Percentiles rank a stretch among this genome's conserved stretches.
phyloP scores from a whole-genome alignment of 1,140 invertebrate genomes.

The Drosophila funebris region DNA sequence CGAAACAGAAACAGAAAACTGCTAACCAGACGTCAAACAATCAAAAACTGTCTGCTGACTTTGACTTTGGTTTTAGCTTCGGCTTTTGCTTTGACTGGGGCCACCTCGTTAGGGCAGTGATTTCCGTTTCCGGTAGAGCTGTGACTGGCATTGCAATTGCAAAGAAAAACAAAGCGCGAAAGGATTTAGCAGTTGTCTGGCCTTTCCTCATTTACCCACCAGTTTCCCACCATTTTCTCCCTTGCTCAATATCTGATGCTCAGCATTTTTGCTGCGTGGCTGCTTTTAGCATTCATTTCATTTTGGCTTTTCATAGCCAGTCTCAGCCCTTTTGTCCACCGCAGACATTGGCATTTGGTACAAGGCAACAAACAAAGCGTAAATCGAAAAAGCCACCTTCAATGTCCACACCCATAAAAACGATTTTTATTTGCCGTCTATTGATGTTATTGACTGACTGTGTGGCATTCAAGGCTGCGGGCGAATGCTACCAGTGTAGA shows the following conservation, averaged over 20 bases:
- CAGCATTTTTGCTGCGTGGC: conserved; percentile 75
- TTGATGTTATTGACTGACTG: conserved; percentile 71
- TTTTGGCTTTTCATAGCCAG: conserved; percentile 11
- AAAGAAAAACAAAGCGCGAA: conserved; percentile 68
- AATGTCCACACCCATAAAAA: conserved; percentile 27
- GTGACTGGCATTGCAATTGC: conserved; percentile 60
- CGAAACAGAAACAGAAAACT: conserved; percentile 28
- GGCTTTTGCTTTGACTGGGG: conserved; percentile 4
- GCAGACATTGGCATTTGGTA: conserved; percentile 56
- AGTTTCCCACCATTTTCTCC: no score
- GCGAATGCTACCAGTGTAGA: not conserved
- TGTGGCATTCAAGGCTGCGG: conserved; percentile 13
- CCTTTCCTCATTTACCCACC: not conserved
- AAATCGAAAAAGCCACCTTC: conserved; percentile 50
- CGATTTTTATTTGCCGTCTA: conserved; percentile 75
- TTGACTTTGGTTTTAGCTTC: conserved; percentile 36
- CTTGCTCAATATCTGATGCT: no score
- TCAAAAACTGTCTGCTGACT: conserved; percentile 66
- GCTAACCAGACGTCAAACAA: conserved; percentile 73
- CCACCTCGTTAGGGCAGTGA: conserved; percentile 64
- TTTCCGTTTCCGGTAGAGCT: conserved; percentile 68
- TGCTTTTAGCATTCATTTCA: conserved; percentile 74
- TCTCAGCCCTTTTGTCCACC: conserved; percentile 35
- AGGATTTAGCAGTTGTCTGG: conserved; percentile 42
- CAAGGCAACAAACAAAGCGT: conserved; percentile 58